Conservation (phyloP, 2,797 vertebrate genomes). For the Bovichtus variegatus region DNA sequence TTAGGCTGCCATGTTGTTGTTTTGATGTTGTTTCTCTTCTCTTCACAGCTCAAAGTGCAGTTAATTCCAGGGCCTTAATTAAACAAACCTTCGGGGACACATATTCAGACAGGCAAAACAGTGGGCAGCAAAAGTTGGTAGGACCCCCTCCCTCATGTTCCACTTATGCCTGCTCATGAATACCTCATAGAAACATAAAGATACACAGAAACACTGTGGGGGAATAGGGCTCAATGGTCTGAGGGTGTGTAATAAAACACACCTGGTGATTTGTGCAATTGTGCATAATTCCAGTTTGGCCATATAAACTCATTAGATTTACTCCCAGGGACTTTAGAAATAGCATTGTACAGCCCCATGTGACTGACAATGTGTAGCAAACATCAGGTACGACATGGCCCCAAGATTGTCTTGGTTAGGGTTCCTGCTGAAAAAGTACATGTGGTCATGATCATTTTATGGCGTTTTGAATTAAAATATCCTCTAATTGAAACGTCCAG, state of each 20-base stretch:
- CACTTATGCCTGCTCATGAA: constrained; percentile 52
- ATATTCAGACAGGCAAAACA: constrained; percentile 61
- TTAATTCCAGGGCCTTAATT: constrained; percentile 77
- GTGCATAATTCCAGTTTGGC: constrained; percentile 14
- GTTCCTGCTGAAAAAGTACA: constrained; percentile 13
- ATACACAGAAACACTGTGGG: constrained; percentile 6
- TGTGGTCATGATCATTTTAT: neutral
- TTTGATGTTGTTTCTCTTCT: constrained; percentile 72
- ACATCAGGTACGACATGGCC: neutral
- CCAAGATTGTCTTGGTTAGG: neutral
- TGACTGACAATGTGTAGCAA: constrained; percentile 15
- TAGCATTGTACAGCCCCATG: neutral
- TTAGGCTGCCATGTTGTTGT: constrained; percentile 66
- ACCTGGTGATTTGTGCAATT: constrained; percentile 25
- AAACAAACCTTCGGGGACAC: constrained; percentile 75
- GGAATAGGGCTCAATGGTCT: constrained; percentile 30
- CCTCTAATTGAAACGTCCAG: constrained; percentile 4
- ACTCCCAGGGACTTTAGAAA: constrained; percentile 21
- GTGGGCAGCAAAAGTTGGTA: constrained; percentile 63
- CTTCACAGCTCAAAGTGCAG: constrained; percentile 66
- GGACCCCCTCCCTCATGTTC: constrained; percentile 47
- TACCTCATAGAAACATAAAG: constrained; percentile 48
- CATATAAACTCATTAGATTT: constrained; percentile 9
- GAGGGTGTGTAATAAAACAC: constrained; percentile 43
- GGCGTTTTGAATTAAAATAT: constrained; percentile 15